Evolutionary conservation across 1,140 invertebrate genomes (phyloP).

Genomic region (Chrysoperla carnea): DNA sequence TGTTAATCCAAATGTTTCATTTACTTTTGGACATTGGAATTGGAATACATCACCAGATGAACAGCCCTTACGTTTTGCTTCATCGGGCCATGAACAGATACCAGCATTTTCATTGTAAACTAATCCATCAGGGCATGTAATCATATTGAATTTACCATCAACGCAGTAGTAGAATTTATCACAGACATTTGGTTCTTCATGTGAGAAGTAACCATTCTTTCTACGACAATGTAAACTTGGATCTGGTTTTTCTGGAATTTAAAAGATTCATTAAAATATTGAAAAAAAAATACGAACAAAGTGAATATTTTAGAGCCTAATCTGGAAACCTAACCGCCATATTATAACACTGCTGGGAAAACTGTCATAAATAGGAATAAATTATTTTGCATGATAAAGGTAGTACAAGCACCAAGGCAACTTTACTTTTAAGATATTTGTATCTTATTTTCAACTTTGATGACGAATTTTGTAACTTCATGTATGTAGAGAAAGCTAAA

Average conservation of each 20-base stretch:
- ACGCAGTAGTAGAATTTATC: constrained; percentile 85
- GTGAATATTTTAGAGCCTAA: not conserved
- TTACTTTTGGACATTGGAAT: constrained; percentile 67
- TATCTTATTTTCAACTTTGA: no score
- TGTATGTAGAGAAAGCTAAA: no score
- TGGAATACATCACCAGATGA: constrained; percentile 66
- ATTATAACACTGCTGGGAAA: no score
- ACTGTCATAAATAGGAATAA: no score
- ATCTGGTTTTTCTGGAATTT: constrained; percentile 48
- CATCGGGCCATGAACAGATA: constrained; percentile 82
- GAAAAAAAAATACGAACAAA: not conserved
- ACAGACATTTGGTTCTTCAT: constrained; percentile 60
- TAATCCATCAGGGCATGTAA: constrained; percentile 70
- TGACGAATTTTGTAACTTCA: no score
- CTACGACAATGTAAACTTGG: constrained; percentile 58
- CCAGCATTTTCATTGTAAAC: constrained; percentile 78
- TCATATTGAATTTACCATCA: constrained; percentile 75
- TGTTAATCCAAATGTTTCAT: constrained; percentile 46
- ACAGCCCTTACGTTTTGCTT: constrained; percentile 71
- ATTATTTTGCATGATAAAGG: no score
- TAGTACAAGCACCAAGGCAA: no score
- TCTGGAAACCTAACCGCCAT: not conserved
- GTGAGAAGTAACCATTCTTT: constrained; percentile 75
- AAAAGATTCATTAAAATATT: not conserved
- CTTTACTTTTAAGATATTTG: no score